Base-by-base conservation (phyloP, 2,797 vertebrate species). In the Hoplostethus mediterraneus region DNA sequence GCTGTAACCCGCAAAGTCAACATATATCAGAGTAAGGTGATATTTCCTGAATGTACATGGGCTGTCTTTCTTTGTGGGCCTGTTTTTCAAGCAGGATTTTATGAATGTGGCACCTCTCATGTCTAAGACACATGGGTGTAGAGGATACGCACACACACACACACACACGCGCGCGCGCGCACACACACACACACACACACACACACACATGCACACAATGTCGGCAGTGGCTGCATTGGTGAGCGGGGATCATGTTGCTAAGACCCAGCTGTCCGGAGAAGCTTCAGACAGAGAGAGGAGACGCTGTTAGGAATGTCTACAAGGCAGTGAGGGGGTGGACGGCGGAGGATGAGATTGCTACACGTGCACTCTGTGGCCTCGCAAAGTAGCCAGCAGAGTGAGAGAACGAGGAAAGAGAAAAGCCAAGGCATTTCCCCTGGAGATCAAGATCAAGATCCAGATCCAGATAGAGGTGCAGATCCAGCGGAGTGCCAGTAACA, bases 291-390 rank as follows among this genome's bases (percentile, higher is more conserved):
- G 85, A 79, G 85, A 73, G 75, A 82, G 86, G 88, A 89, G 91
- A 91, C 88, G 67, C 85, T 86, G 81, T 81, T 66, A 89, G 85
- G 90, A 90, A 93, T 91, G 90, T 92, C 90, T 89, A 57, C 75
- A 48, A 82, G 86, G 75, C 82, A 80, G 73, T 5, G 73, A 83
- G 85, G 77, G 79, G 83, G 79, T 21, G 77, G 83, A 70, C 2
- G 81, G 77, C 58, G 6, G 25, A 48, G 64, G 75, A 75, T 9
- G 25, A 75, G 55, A 57, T 56, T 62, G 56, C 61, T 70, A 77
- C 64, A 52, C 16, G 52, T 82, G 71, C 70, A 71, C 73, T 77
- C 66, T 40, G 30, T 48, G 73, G 66, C 77, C 64, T 44, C 59
- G 51, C 63, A n/a, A 71, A 48, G 61, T 53, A 47, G 52, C 42